Evolutionary conservation across 2,888 invertebrate genomes (phyloP), one percentile per base, ranked within the genome.

Genomic region (Trilocha varians): DNA sequence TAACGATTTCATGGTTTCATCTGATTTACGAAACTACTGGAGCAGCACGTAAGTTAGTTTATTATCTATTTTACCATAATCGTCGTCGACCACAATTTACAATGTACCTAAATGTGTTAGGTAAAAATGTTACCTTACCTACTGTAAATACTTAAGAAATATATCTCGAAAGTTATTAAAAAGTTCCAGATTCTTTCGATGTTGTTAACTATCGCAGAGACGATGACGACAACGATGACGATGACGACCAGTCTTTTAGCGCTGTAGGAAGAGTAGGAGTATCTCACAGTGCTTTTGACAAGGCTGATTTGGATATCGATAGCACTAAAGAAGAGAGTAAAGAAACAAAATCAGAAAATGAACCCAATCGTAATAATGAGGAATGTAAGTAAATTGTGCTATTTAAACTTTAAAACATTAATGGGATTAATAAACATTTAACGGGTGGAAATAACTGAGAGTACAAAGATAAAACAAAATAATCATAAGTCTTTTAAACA

Each of bases 1-100:
- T 58, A 47, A 52, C 54, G 49, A 50, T 53, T 45, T 42, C 41
- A 43, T 40, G 43, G 40, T 47, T 54, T 25, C 25, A 25, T 25
- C 25, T 25, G 6, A 25, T 25, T 25, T 25, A 25, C 11, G 18
- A 13, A 16, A 18, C 32, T 15, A 25, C 25, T 25, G 25, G 25
- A 9, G 25, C 25, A 2, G 11, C 25, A 5, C 6, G 25, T 25
- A 25, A 25, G 25, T 25, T 25, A 25, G 11, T 2, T 25, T 25
- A 1, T n/a, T n/a, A n/a, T n/a, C n/a, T n/a, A n/a, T n/a, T n/a
- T n/a, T n/a, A n/a, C n/a, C n/a, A n/a, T n/a, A n/a, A n/a, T n/a
- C n/a, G n/a, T n/a, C n/a, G n/a, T n/a, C n/a, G n/a, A n/a, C n/a
- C n/a, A n/a, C n/a, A n/a, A n/a, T n/a, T n/a, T n/a, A n/a, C n/a